Conservation (phyloP, 2,888 invertebrate genomes). For the Metopia argyrocephala region DNA sequence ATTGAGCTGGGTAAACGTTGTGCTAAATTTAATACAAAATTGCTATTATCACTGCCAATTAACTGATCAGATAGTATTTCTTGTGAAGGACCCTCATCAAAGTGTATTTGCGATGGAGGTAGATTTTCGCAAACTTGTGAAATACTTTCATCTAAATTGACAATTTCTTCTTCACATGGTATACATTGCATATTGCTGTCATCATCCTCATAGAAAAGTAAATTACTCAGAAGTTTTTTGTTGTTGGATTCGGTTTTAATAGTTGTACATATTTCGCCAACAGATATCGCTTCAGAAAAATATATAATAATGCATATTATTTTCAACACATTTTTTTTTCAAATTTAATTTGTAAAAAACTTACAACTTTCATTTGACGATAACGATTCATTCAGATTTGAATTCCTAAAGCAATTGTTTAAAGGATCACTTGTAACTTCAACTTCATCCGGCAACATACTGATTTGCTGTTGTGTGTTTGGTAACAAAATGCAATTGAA, state of each 20-base stretch:
- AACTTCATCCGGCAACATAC: constrained; percentile 31
- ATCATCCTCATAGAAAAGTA: constrained; percentile 40
- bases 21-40: not conserved
- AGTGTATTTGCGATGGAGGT: constrained; percentile 39
- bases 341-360: not conserved
- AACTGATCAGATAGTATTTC: not conserved
- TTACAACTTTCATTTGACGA: not conserved
- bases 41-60: not conserved
- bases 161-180: constrained; percentile 28
- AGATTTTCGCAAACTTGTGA: not conserved
- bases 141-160: constrained; percentile 14
- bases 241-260: constrained; percentile 31
- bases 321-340: not conserved
- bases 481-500: constrained; percentile 31
- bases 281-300: constrained; percentile 1
- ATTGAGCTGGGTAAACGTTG: constrained; percentile 27
- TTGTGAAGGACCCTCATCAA: constrained; percentile 3
- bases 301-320: constrained; percentile 1
- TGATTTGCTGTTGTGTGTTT: constrained; percentile 50
- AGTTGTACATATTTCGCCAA: not conserved
- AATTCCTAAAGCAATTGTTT: not conserved
- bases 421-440: constrained; percentile 27
- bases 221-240: constrained; percentile 16
- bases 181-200: constrained; percentile 24
- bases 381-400: not conserved